Evolutionary conservation across 2,113 vertebrate genomes (phyloP), one percentile per base, ranked within the genome.

Genomic region (Aythya baeri): DNA sequence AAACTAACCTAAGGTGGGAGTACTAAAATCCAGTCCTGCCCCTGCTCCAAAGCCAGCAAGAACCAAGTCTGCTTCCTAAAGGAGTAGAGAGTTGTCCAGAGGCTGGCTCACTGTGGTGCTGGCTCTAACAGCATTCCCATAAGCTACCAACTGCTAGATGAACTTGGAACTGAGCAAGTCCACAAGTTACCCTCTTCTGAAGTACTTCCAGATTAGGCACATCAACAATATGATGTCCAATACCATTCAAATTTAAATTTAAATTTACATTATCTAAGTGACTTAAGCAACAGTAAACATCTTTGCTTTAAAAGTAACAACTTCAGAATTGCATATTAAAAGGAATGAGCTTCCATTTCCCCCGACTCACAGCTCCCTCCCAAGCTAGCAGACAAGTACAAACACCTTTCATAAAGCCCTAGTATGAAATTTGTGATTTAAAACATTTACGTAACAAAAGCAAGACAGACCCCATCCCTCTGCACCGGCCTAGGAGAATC

Each of bases 401-500:
- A 55, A 41, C 11, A 44, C 7, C 13, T 12, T 58, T 50, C 66
- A 29, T 32, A 20, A 74, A 62, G 68, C 9, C 74, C 62, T 20
- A 17, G 55, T 32, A 58, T 88, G 52, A n/a, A 58, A 46, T 3
- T 22, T 57, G 54, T 27, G 52, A 80, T 32, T 80, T 68, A 23
- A 72, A 81, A 3, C 29, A 9, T 46, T 16, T 20, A 26, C 17
- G 11, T 2, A 81, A 73, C 32, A 66, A 31, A 72, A 27, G 4
- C 6, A 21, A 52, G 73, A 22, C 29, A n/a, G 4, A n/a, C 1
- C 9, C 7, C 2, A 9, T 3, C 14, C 6, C 13, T 41, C 41
- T 41, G 41, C 41, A 41, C 41, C 38, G 55, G 15, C 32, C 32
- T 38, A 41, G 22, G n/a, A 82, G 41, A 84, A 67, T 59, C 1